Conservation (phyloP, 2,888 invertebrate genomes). For the Sialis lutaria region DNA sequence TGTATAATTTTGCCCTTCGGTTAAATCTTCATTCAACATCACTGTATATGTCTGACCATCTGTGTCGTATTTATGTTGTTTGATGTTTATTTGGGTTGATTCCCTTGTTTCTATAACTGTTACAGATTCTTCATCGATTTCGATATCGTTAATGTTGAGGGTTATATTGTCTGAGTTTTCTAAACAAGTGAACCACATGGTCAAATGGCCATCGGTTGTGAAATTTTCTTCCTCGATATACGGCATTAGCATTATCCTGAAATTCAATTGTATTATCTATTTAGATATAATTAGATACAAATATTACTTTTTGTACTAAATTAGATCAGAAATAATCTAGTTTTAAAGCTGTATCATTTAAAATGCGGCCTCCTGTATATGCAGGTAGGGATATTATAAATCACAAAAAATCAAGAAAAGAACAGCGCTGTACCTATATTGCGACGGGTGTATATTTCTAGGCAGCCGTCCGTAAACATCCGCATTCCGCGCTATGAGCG, state of each 20-base stretch:
- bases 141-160: conserved; percentile 27
- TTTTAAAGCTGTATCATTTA: too few relatives aligned
- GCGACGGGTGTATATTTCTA: conserved; percentile 17
- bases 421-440: conserved; percentile 19
- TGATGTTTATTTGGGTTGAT: conserved; percentile 18
- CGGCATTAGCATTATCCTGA: conserved; percentile 22
- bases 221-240: conserved; percentile 24
- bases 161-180: conserved; percentile 25
- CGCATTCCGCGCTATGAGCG: conserved; percentile 2
- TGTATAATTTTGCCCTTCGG: conserved; percentile 22
- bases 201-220: conserved; percentile 25
- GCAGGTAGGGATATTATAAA: not conserved
- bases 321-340: too few relatives aligned
- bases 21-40: conserved; percentile 19
- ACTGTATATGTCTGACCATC: conserved; percentile 23
- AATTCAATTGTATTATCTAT: conserved; percentile 7
- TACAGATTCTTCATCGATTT: conserved; percentile 21
- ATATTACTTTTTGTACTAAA: too few relatives aligned
- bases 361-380: too few relatives aligned
- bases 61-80: conserved; percentile 17
- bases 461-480: conserved; percentile 17
- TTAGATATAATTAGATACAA: too few relatives aligned
- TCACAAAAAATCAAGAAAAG: not conserved
- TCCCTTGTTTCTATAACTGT: conserved; percentile 15
- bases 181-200: conserved; percentile 23